A percentile compares a stretch with the other conserved stretches of the same genome.
These are phyloP conservation scores for Hoplostethus mediterraneus DNA, from an alignment of 2,797 vertebrate species.

Conservation along the genomic window DNA sequence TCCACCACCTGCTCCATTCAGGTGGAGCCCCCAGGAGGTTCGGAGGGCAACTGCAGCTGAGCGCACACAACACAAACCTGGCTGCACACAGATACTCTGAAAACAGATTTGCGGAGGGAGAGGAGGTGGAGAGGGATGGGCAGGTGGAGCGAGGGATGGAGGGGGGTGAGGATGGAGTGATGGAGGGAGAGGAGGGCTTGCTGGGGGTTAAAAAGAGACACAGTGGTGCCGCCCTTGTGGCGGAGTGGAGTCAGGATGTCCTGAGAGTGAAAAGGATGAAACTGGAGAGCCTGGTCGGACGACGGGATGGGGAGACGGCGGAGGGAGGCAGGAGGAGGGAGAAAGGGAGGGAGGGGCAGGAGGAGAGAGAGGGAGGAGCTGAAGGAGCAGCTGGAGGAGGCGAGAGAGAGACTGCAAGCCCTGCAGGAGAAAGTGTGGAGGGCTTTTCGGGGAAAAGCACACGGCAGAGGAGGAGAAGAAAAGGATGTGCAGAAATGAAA, in stretches of 20 bases:
- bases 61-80: conserved; percentile 48
- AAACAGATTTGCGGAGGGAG: conserved; percentile 51
- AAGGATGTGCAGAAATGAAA: conserved; percentile 41
- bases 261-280: conserved; percentile 81
- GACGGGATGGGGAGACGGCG: conserved; percentile 48
- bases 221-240: conserved; percentile 34
- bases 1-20: conserved; percentile 83
- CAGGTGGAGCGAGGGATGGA: conserved; percentile 46
- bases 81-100: conserved; percentile 57
- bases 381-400: conserved; percentile 86
- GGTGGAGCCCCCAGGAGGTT: conserved; percentile 71
- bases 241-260: conserved; percentile 77
- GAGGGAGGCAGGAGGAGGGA: conserved; percentile 62
- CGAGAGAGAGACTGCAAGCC: conserved; percentile 82
- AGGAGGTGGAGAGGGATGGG: conserved; percentile 46
- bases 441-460: conserved; percentile 82
- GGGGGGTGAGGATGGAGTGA: conserved; percentile 48
- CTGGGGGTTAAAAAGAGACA: conserved; percentile 68
- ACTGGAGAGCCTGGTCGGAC: conserved; percentile 65
- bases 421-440: conserved; percentile 87
- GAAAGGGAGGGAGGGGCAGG: conserved; percentile 74
- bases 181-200: conserved; percentile 48
- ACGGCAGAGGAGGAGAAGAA: conserved; percentile 64
- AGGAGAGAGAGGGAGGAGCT: conserved; percentile 83
- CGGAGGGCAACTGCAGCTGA: conserved; percentile 61